phyloP scores from a whole-genome alignment of 30 jellyfish, hydroid and myxozoan genomes.

The Aurelia aurita region DNA sequence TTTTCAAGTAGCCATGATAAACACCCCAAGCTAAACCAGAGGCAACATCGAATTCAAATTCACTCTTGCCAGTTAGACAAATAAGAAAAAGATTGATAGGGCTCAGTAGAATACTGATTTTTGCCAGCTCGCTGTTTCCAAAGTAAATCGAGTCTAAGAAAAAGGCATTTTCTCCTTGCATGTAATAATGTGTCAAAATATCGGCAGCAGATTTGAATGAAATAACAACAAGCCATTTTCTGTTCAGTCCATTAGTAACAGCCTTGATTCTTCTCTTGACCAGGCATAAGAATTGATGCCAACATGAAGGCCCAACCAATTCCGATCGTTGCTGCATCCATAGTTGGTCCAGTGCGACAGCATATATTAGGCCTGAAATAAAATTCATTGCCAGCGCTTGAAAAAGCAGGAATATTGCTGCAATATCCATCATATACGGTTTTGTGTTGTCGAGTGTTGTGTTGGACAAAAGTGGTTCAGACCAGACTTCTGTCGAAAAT shows the following conservation, averaged over 20 bases:
- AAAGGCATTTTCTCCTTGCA: not conserved
- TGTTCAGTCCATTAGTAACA: not conserved
- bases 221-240: constrained; percentile 5
- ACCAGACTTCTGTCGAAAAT: too few species aligned
- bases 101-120: not conserved
- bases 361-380: too few species aligned
- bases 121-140: constrained; percentile 13
- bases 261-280: too few species aligned
- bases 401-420: too few species aligned
- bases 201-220: constrained; percentile 13
- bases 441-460: too few species aligned
- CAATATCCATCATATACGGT: too few species aligned
- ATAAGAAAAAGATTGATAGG: constrained; percentile 7
- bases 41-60: constrained; percentile 15
- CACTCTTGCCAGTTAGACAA: not conserved
- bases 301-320: too few species aligned
- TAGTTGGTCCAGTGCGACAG: too few species aligned
- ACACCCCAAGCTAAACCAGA: constrained; percentile 46
- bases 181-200: not conserved
- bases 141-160: not conserved
- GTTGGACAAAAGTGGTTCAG: too few species aligned
- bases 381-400: too few species aligned
- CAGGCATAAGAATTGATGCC: too few species aligned
- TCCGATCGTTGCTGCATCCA: too few species aligned
- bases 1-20: constrained; percentile 19